These are phyloP conservation scores for Pitangus sulphuratus DNA, from an alignment of 2,797 vertebrate species.

Conservation along the genomic window DNA sequence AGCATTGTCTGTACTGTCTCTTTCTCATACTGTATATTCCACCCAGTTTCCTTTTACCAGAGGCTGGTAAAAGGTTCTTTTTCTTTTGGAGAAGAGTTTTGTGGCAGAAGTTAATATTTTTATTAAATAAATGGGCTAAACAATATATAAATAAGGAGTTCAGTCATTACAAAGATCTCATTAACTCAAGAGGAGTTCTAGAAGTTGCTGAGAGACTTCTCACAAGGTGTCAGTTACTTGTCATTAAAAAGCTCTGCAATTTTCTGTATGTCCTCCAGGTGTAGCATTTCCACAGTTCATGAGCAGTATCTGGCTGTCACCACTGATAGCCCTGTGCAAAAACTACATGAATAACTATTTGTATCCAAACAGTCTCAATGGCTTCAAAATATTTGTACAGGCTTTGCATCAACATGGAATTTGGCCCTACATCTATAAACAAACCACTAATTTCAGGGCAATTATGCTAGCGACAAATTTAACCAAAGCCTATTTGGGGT, in stretches of 20 bases:
- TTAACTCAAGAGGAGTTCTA: not conserved
- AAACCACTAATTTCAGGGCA: not conserved
- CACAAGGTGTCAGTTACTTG: too few relatives aligned
- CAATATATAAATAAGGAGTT: not conserved
- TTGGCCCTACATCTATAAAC: not conserved
- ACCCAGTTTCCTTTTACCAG: not conserved
- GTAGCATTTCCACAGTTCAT: constrained; percentile 28
- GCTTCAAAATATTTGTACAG: not conserved
- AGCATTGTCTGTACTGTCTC: not conserved
- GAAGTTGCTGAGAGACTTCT: not conserved
- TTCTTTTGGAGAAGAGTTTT: not conserved
- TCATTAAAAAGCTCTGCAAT: not conserved
- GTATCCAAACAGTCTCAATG: not conserved
- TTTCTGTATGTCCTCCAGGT: not conserved
- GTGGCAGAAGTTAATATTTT: not conserved
- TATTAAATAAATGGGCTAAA: not conserved
- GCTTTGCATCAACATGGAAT: not conserved
- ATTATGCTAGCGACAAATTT: not conserved
- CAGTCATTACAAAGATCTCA: not conserved
- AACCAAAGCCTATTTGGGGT: not conserved
- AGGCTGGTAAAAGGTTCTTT: not conserved
- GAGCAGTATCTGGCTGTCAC: not conserved
- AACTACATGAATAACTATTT: not conserved
- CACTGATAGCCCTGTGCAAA: not conserved
- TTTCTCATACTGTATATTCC: not conserved